Percentiles rank a stretch among this genome's conserved stretches.
phyloP scores from a whole-genome alignment of 2,113 vertebrate genomes.

The Sula dactylatra region DNA sequence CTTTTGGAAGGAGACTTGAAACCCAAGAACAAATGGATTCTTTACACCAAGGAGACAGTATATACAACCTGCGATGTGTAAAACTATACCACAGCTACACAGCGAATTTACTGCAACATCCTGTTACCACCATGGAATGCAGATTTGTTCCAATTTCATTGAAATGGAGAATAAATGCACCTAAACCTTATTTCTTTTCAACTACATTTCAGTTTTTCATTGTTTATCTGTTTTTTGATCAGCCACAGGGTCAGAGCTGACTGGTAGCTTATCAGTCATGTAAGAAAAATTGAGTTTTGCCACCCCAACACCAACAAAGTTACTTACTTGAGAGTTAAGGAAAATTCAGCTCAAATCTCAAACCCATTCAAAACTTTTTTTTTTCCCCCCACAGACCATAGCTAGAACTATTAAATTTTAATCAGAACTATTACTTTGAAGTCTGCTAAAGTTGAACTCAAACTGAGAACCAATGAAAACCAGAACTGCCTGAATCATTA shows the following conservation, averaged over 20 bases:
- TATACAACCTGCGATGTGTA: accelerated
- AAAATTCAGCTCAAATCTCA: neutral
- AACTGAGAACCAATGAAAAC: neutral
- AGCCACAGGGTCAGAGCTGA: neutral
- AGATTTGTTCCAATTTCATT: neutral
- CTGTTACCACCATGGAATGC: accelerated
- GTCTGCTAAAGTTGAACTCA: neutral
- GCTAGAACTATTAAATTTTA: neutral
- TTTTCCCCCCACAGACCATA: neutral
- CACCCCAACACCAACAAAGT: neutral
- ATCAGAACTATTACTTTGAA: neutral
- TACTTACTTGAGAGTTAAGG: neutral
- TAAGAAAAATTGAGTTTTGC: neutral
- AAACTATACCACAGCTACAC: neutral
- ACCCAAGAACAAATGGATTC: accelerated
- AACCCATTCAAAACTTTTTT: neutral
- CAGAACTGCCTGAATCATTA: neutral
- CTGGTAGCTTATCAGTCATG: accelerated
- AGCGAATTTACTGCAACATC: accelerated
- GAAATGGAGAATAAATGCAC: neutral
- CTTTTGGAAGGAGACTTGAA: neutral
- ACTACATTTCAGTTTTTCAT: neutral
- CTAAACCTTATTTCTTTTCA: neutral
- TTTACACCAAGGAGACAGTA: accelerated
- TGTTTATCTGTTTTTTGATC: neutral